A percentile compares a stretch with the other conserved stretches of the same genome.
Evolutionary conservation across 2,888 invertebrate species (phyloP).

Genomic region (Epinotia nisella): DNA sequence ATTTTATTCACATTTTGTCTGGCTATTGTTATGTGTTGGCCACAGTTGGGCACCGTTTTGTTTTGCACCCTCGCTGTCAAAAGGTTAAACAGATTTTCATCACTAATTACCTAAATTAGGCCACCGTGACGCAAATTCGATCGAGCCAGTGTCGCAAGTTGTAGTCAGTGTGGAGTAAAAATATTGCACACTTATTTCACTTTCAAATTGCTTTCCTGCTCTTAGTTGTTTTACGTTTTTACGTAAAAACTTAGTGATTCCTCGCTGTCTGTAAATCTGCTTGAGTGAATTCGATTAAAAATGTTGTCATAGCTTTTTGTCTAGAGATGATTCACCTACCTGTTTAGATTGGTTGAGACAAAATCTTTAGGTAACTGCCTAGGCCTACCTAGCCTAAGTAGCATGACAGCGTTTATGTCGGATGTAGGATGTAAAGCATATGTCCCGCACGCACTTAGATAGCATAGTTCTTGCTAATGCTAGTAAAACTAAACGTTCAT

Average conservation of each 20-base stretch:
- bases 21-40: too few species aligned
- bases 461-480: too few species aligned
- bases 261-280: background rate
- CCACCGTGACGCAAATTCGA: slow-evolving; percentile 31
- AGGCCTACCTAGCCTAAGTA: too few species aligned
- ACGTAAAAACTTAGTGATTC: slow-evolving; percentile 34
- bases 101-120: slow-evolving; percentile 36
- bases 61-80: too few species aligned
- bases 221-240: slow-evolving; percentile 42
- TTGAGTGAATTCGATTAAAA: background rate
- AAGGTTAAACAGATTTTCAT: slow-evolving; percentile 19
- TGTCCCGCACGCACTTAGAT: too few species aligned
- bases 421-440: too few species aligned
- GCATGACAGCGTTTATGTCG: too few species aligned
- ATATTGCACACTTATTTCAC: slow-evolving; percentile 44
- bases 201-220: slow-evolving; percentile 37
- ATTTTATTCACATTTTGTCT: too few species aligned
- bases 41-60: too few species aligned
- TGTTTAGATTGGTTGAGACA: too few species aligned
- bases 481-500: too few species aligned
- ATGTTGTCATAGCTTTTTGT: background rate
- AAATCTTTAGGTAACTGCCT: background rate
- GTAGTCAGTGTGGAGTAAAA: slow-evolving; percentile 37
- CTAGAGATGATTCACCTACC: background rate
- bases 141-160: slow-evolving; percentile 28